Conservation (phyloP, 2,888 invertebrate genomes). For the Petrolisthes manimaculis region DNA sequence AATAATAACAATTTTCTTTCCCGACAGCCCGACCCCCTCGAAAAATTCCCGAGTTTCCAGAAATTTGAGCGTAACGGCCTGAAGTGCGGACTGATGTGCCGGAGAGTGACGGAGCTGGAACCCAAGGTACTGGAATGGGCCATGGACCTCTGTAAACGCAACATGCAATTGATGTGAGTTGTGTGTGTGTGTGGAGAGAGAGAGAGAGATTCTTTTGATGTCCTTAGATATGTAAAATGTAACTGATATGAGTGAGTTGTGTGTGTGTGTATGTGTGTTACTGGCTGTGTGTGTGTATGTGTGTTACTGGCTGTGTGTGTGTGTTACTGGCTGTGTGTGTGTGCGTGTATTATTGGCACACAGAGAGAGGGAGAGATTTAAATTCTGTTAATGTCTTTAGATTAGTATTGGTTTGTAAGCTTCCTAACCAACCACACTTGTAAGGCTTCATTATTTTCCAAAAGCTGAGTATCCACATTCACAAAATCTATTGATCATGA, state of each 20-base stretch:
- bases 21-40: slow-evolving; percentile 32
- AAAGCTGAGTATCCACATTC: too few relatives aligned
- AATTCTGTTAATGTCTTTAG: too few relatives aligned
- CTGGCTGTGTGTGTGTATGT: not conserved
- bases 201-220: not conserved
- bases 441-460: too few relatives aligned
- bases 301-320: not conserved
- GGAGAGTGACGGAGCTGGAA: slow-evolving; percentile 35
- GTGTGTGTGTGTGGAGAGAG: not conserved
- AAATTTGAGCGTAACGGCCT: slow-evolving; percentile 43
- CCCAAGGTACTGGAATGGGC: slow-evolving; percentile 38
- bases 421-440: too few relatives aligned
- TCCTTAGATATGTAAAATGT: too few relatives aligned
- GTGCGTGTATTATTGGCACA: too few relatives aligned
- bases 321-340: not conserved
- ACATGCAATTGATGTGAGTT: slow-evolving; percentile 41
- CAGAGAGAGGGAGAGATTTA: too few relatives aligned
- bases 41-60: slow-evolving; percentile 34
- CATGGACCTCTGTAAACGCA: slow-evolving; percentile 30
- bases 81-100: slow-evolving; percentile 28
- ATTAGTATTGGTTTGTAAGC: too few relatives aligned
- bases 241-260: not conserved
- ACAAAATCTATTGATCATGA: too few relatives aligned
- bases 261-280: not conserved
- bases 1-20: too few relatives aligned